Percentiles rank a stretch among this genome's conserved stretches.
Conservation (phyloP, 2,888 invertebrate species). For the Dasypolia templi region DNA sequence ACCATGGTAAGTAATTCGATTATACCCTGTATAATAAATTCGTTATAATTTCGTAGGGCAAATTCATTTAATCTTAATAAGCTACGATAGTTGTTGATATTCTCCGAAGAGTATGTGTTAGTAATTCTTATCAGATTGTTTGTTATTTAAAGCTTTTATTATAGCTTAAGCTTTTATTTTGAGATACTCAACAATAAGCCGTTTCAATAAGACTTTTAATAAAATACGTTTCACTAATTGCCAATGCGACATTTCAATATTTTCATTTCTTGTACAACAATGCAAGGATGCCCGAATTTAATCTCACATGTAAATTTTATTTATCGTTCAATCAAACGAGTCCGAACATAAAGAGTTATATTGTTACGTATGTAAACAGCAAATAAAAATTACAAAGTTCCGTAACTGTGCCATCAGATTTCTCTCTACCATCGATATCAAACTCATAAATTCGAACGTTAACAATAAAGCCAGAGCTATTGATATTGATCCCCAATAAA, state of each 20-base stretch:
- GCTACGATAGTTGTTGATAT: constrained; percentile 8
- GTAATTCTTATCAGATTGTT: constrained; percentile 10
- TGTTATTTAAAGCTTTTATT: neutral
- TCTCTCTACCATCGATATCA: constrained; percentile 30
- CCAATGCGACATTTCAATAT: constrained; percentile 18
- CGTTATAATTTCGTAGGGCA: constrained; percentile 36
- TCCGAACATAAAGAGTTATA: constrained; percentile 23
- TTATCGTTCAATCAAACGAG: constrained; percentile 42
- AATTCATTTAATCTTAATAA: constrained; percentile 34
- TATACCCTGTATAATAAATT: constrained; percentile 48
- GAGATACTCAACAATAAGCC: too few relatives aligned
- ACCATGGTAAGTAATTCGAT: constrained; percentile 67
- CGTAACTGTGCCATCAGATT: constrained; percentile 35
- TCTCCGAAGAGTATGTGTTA: neutral
- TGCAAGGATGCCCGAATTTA: constrained; percentile 10
- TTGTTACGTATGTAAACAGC: constrained; percentile 22
- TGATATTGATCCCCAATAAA: constrained; percentile 58
- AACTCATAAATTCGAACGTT: constrained; percentile 38
- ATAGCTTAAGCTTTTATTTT: neutral
- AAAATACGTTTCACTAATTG: constrained; percentile 25
- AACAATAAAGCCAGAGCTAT: constrained; percentile 38
- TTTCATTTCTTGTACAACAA: constrained; percentile 16
- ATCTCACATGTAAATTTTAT: constrained; percentile 48
- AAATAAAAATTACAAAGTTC: constrained; percentile 41
- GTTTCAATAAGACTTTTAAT: neutral